phyloP scores from a whole-genome alignment of 2,113 vertebrate species.

The Tetraodon nigroviridis region DNA sequence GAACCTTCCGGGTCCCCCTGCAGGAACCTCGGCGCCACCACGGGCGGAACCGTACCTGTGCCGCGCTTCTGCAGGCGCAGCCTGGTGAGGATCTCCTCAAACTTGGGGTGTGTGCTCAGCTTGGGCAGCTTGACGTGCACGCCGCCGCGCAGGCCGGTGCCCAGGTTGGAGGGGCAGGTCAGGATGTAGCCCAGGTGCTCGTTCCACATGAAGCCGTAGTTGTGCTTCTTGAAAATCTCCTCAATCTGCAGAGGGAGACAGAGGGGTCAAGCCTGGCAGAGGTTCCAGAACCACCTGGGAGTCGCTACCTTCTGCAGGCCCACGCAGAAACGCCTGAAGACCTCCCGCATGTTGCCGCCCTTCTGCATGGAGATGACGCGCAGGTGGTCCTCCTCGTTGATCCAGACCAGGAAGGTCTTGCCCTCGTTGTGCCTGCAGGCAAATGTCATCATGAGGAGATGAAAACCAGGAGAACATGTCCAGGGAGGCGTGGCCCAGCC shows the following conservation, averaged over 20 bases:
- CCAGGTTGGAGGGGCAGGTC: constrained; percentile 93
- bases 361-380: constrained; percentile 94
- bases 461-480: too few relatives aligned
- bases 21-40: background rate
- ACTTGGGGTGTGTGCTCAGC: constrained; percentile 89
- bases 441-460: background rate
- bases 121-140: constrained; percentile 88
- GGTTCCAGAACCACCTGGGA: too few relatives aligned
- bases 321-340: constrained; percentile 90
- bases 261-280: background rate
- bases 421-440: constrained; percentile 83
- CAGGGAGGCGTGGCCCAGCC: too few relatives aligned
- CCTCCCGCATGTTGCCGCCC: constrained; percentile 94
- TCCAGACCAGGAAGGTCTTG: constrained; percentile 94
- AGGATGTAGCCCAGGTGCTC: constrained; percentile 90
- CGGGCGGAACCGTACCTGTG: constrained; percentile 75
- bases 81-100: constrained; percentile 86
- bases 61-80: constrained; percentile 94
- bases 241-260: constrained; percentile 78
- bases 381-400: constrained; percentile 93
- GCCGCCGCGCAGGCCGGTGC: constrained; percentile 88
- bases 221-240: constrained; percentile 88
- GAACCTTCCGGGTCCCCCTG: background rate
- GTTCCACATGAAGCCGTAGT: constrained; percentile 92
- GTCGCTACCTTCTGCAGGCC: constrained; percentile 83